Evolutionary conservation across 53 echinoderm and acorn worm species (phyloP).

Genomic region (Hippasteria phrygiana): DNA sequence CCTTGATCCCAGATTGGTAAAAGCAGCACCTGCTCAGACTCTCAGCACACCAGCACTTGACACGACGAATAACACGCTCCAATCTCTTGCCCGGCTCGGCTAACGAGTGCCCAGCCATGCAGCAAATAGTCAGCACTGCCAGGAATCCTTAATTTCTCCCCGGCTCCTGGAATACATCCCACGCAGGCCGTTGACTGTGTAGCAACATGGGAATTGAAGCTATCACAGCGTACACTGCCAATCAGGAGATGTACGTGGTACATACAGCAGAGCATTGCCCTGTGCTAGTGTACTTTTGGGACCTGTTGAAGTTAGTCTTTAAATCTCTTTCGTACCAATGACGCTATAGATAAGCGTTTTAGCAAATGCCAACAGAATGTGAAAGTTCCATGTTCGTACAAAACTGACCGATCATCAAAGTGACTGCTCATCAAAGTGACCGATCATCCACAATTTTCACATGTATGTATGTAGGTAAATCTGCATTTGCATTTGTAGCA

Average conservation of each 20-base stretch:
- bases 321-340: neutral
- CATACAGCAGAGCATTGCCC: too few species aligned
- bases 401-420: too few species aligned
- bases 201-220: too few species aligned
- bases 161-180: neutral
- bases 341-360: neutral
- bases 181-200: neutral
- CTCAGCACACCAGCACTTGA: neutral
- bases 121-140: constrained; percentile 2
- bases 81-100: constrained; percentile 30
- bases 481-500: too few species aligned
- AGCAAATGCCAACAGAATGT: too few species aligned
- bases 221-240: too few species aligned
- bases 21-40: constrained; percentile 1
- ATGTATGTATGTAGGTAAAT: too few species aligned
- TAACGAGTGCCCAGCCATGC: constrained; percentile 38
- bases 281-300: neutral
- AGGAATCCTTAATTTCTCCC: neutral
- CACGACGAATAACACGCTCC: constrained; percentile 4
- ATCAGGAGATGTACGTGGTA: too few species aligned
- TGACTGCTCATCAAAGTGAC: too few species aligned
- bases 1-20: neutral
- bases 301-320: constrained; percentile 17
- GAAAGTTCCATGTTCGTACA: too few species aligned
- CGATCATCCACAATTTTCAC: too few species aligned